Evolutionary conservation across 2,888 invertebrate genomes (phyloP).

Genomic region (Cerceris ruficornis): DNA sequence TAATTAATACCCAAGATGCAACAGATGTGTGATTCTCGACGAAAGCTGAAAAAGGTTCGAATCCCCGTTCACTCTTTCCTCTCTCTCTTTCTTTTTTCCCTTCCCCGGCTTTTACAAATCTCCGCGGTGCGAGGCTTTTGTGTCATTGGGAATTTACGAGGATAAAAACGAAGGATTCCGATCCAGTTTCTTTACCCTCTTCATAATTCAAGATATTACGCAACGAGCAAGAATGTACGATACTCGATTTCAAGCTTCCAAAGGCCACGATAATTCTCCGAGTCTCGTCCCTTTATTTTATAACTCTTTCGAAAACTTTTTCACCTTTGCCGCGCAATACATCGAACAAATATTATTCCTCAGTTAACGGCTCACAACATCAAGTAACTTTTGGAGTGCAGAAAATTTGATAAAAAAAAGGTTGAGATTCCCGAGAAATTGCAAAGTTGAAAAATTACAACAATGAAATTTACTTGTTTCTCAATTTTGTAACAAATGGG

Average conservation of each 20-base stretch:
- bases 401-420: too few species aligned
- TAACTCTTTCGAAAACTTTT: too few species aligned
- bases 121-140: constrained; percentile 46
- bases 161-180: constrained; percentile 54
- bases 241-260: not conserved
- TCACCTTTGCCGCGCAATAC: too few species aligned
- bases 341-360: too few species aligned
- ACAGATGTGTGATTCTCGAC: constrained; percentile 74
- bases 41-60: constrained; percentile 59
- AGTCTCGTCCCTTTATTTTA: not conserved
- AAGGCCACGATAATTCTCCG: not conserved
- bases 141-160: constrained; percentile 55
- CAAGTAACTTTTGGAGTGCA: too few species aligned
- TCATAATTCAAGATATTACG: constrained; percentile 47
- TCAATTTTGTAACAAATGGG: too few species aligned
- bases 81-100: constrained; percentile 11
- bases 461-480: too few species aligned
- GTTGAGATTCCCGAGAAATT: too few species aligned
- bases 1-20: constrained; percentile 76
- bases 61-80: constrained; percentile 14
- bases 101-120: constrained; percentile 23
- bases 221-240: constrained; percentile 31
- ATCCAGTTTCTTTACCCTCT: constrained; percentile 51
- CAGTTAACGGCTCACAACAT: too few species aligned
- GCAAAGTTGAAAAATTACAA: too few species aligned